phyloP scores from a whole-genome alignment of 2,888 invertebrate species.

The Ganaspis brasiliensis region DNA sequence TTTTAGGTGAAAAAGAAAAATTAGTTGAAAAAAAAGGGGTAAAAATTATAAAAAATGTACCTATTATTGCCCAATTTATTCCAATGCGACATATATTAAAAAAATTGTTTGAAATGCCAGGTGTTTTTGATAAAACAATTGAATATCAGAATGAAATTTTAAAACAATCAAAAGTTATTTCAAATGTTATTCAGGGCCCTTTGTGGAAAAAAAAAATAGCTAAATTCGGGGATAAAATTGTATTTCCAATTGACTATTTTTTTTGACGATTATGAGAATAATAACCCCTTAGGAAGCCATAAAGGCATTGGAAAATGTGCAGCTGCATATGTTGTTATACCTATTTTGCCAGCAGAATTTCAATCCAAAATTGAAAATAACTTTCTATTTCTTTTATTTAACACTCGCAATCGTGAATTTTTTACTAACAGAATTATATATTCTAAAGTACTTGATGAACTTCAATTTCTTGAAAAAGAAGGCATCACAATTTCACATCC shows the following conservation, averaged over 20 bases:
- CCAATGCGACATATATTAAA: conserved; percentile 57
- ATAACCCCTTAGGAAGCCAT: conserved; percentile 14
- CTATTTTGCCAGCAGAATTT: conserved; percentile 47
- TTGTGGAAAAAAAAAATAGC: background rate
- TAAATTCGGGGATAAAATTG: background rate
- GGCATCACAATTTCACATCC: background rate
- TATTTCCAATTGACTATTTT: too few relatives aligned
- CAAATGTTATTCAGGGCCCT: background rate
- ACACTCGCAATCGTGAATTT: conserved; percentile 45
- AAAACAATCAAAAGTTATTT: too few relatives aligned
- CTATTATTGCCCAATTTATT: conserved; percentile 59
- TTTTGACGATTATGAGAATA: conserved; percentile 1
- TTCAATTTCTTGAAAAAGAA: background rate
- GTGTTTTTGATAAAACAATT: conserved; percentile 49
- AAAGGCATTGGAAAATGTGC: conserved; percentile 46
- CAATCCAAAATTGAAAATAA: conserved; percentile 50
- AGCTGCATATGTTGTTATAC: conserved; percentile 47
- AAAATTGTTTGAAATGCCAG: conserved; percentile 57
- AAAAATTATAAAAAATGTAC: conserved; percentile 28
- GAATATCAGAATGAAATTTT: background rate
- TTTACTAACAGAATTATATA: background rate
- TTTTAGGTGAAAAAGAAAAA: conserved; percentile 32
- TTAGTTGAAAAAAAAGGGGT: background rate
- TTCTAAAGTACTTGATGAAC: background rate
- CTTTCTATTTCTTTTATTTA: conserved; percentile 58